These are phyloP conservation scores for Cyclura pinguis DNA, from an alignment of 2,797 vertebrate genomes.

Conservation along the genomic window DNA sequence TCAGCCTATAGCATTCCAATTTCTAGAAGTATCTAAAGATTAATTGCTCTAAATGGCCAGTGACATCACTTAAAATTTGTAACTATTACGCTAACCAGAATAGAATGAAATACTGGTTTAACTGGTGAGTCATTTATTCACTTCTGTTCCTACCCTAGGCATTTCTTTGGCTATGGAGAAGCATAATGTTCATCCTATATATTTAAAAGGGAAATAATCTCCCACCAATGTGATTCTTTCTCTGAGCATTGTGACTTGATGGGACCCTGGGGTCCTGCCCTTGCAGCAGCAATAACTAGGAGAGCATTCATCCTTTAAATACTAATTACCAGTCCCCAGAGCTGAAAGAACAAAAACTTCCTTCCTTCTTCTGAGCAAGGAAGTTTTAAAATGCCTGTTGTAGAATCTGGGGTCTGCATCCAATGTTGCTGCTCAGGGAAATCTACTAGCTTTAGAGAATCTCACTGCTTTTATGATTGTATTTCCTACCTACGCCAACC, in stretches of 20 bases:
- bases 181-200: background rate
- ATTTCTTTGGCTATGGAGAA: background rate
- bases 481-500: background rate
- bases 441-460: background rate
- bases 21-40: background rate
- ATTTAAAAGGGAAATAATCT: constrained; percentile 10
- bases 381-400: background rate
- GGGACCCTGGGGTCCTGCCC: background rate
- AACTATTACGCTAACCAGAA: background rate
- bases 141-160: background rate
- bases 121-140: background rate
- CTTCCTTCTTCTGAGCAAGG: background rate
- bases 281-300: background rate
- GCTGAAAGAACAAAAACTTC: background rate
- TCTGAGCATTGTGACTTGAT: background rate
- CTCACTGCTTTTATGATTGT: too few relatives aligned
- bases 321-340: background rate
- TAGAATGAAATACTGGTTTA: background rate
- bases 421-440: background rate
- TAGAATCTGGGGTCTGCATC: background rate
- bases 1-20: background rate
- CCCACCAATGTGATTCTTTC: background rate
- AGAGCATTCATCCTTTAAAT: background rate
- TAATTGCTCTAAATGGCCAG: too few relatives aligned
- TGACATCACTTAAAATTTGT: background rate